phyloP scores from a whole-genome alignment of 2,797 vertebrate species.

The Lerista edwardsae region DNA sequence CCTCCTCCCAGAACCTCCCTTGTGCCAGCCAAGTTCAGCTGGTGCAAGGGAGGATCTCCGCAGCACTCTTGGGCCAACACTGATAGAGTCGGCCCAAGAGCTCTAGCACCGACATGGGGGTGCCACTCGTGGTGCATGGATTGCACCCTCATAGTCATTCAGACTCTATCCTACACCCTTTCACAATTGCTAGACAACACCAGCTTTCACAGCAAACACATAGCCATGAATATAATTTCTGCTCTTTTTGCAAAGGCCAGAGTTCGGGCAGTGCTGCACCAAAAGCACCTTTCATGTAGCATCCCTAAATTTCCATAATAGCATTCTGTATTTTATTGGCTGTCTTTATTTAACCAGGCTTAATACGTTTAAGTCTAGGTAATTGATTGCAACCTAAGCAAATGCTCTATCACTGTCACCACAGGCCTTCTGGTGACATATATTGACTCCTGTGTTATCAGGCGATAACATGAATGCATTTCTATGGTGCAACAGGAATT shows the following conservation, averaged over 20 bases:
- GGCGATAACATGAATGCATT: slow-evolving; percentile 37
- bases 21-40: too few species aligned
- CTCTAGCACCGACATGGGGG: too few species aligned
- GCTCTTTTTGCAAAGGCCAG: slow-evolving; percentile 33
- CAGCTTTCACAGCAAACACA: not conserved
- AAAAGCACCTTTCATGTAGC: slow-evolving; percentile 31
- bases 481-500: slow-evolving; percentile 28
- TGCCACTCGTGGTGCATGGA: too few species aligned
- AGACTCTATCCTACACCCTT: not conserved
- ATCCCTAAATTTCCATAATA: slow-evolving; percentile 25
- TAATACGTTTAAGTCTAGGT: slow-evolving; percentile 48
- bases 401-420: slow-evolving; percentile 50
- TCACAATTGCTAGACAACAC: too few species aligned
- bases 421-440: slow-evolving; percentile 19
- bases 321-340: slow-evolving; percentile 12
- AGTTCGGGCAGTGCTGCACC: slow-evolving; percentile 37
- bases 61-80: too few species aligned
- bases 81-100: too few species aligned
- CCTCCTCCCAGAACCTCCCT: too few species aligned
- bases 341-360: slow-evolving; percentile 39
- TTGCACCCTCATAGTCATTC: not conserved
- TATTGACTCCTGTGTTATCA: slow-evolving; percentile 37
- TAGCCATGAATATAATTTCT: not conserved
- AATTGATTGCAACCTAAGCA: slow-evolving; percentile 48
- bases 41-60: too few species aligned